Evolutionary conservation across 2,797 vertebrate species (phyloP), one percentile per base, ranked within the genome.

Genomic region (Sphenopsis melanotis): DNA sequence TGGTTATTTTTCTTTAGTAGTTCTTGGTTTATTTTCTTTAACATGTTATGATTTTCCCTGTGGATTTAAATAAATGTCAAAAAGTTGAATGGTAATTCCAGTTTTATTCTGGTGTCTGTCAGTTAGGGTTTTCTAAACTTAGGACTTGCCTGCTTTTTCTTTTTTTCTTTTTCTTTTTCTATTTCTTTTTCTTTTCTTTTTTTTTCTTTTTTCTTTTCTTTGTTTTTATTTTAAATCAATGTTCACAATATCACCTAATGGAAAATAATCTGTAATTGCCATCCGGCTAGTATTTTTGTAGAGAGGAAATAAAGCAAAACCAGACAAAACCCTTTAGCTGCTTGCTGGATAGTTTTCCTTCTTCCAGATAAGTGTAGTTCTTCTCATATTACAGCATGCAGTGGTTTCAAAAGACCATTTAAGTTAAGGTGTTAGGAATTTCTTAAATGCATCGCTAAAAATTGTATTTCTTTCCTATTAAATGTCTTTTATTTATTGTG

Each of bases 121-220:
- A 47, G n/a, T 71, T 44, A 53, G 9, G 1, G 18, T 81, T 91
- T 81, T 90, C 14, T 14, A 86, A 37, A 12, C 65, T 66, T 68
- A 60, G 16, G 55, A 56, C 11, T 68, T 53, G 7, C 15, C 32
- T 26, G 2, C 9, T 9, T 39, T 37, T 5, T 14, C 3, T 21
- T 21, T 20, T 53, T n/a, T 10, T 24, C 5, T 47, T 9, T 47
- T 8, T 47, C 2, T 11, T 7, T 26, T 3, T 6, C 5, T 26
- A 20, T 8, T 5, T 53, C 2, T 34, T 7, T 22, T 10, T 9
- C 3, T 22, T 10, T 7, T 6, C n/a, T 22, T 15, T 13, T 15
- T 6, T 21, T 8, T 14, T 21, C 2, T 13, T 2, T 30, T 5
- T 44, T 1, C 24, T 41, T 1, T n/a, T 42, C 20, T 44, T 12